Percentiles rank a stretch among this genome's conserved stretches.
Evolutionary conservation across 2,113 vertebrate genomes (phyloP).

Genomic region (Grantiella picta): DNA sequence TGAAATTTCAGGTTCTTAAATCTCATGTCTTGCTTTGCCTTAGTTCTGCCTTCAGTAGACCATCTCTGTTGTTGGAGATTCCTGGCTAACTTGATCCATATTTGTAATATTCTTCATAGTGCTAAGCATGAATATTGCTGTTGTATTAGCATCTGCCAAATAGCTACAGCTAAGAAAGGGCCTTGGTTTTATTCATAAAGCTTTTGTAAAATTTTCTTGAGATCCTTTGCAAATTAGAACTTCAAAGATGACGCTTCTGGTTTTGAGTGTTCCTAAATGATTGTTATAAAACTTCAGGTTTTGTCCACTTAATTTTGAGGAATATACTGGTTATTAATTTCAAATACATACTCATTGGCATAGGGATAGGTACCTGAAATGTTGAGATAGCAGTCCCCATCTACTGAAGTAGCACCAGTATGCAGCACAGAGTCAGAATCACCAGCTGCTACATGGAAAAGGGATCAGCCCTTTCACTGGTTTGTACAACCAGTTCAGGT

Average conservation of each 20-base stretch:
- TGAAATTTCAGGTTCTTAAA: neutral
- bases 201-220: neutral
- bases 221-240: neutral
- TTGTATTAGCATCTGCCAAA: neutral
- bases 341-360: neutral
- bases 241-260: neutral
- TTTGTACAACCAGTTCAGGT: neutral
- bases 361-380: neutral
- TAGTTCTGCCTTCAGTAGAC: neutral
- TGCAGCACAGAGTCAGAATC: neutral
- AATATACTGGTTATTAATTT: neutral
- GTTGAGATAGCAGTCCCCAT: neutral
- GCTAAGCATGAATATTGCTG: neutral
- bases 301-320: neutral
- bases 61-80: neutral
- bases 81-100: neutral
- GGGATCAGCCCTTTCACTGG: neutral
- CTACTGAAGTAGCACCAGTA: neutral
- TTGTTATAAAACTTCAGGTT: neutral
- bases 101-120: neutral
- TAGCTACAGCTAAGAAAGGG: neutral
- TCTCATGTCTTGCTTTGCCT: neutral
- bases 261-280: neutral
- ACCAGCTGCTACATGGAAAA: neutral
- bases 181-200: neutral